Conservation (phyloP, 2,888 invertebrate species). For the Carabus problematicus region DNA sequence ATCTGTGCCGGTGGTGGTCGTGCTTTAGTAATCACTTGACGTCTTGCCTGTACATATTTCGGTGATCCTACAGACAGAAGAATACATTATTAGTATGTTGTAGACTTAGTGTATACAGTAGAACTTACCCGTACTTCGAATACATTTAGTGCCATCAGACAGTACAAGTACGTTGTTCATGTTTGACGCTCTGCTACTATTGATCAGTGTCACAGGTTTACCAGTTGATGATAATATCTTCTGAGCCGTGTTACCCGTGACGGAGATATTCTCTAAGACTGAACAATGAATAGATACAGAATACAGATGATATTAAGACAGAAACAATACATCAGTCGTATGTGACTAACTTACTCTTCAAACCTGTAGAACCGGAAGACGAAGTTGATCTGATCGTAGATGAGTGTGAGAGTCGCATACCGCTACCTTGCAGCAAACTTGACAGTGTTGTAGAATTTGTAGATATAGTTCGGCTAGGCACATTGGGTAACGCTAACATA, state of each 20-base stretch:
- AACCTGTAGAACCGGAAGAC: constrained; percentile 47
- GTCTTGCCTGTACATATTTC: constrained; percentile 54
- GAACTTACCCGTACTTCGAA: constrained; percentile 12
- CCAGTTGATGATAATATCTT: constrained; percentile 52
- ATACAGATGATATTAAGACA: background rate
- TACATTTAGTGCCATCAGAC: constrained; percentile 53
- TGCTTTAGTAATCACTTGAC: constrained; percentile 36
- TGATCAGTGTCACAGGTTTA: constrained; percentile 53
- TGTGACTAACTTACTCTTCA: constrained; percentile 51
- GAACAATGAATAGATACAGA: constrained; percentile 39
- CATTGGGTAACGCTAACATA: constrained; percentile 11
- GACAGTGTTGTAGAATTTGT: constrained; percentile 50
- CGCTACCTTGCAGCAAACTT: constrained; percentile 51
- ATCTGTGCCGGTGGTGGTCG: constrained; percentile 42
- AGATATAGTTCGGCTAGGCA: constrained; percentile 46
- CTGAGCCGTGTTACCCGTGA: constrained; percentile 49
- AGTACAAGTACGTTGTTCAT: constrained; percentile 54
- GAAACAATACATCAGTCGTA: background rate
- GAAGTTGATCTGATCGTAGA: constrained; percentile 47
- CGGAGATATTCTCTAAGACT: constrained; percentile 57
- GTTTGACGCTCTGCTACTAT: constrained; percentile 44
- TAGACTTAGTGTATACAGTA: constrained; percentile 3
- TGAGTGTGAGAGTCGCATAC: constrained; percentile 50
- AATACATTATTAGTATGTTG: background rate
- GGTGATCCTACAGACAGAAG: constrained; percentile 48